Conservation (phyloP, 2,113 vertebrate genomes). For the Polypterus senegalus region DNA sequence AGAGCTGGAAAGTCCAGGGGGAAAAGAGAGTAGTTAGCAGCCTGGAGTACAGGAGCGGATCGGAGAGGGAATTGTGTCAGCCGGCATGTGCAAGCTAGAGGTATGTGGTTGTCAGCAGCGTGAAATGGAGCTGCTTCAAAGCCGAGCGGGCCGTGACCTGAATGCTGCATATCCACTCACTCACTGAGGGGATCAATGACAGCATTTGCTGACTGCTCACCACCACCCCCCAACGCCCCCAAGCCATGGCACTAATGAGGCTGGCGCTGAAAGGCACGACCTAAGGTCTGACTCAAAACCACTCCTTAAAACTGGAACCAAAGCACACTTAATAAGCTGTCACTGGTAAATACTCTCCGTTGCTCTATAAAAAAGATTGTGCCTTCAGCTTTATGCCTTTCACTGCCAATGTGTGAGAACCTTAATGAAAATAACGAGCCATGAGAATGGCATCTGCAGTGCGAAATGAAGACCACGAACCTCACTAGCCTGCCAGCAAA, state of each 20-base stretch:
- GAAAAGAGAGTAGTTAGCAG: slow-evolving; percentile 41
- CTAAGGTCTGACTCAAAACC: slow-evolving; percentile 47
- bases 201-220: slow-evolving; percentile 49
- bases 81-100: slow-evolving; percentile 27
- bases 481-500: too few relatives aligned
- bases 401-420: too few relatives aligned
- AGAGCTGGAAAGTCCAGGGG: slow-evolving; percentile 31
- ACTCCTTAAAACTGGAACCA: slow-evolving; percentile 23
- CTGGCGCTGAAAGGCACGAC: slow-evolving; percentile 47
- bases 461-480: too few relatives aligned
- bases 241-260: slow-evolving; percentile 45
- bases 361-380: too few relatives aligned
- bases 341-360: slow-evolving; percentile 17
- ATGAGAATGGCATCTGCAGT: too few relatives aligned
- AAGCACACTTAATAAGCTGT: slow-evolving; percentile 30
- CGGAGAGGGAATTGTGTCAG: slow-evolving; percentile 39
- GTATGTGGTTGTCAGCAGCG: slow-evolving; percentile 43
- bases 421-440: too few relatives aligned
- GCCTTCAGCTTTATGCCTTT: too few relatives aligned
- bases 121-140: slow-evolving; percentile 55
- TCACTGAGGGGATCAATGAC: slow-evolving; percentile 54
- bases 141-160: slow-evolving; percentile 47
- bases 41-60: slow-evolving; percentile 30
- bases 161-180: slow-evolving; percentile 39
- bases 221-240: slow-evolving; percentile 17